Evolutionary conservation across 2,797 vertebrate genomes (phyloP), one percentile per base, ranked within the genome.

Genomic region (Botia kubotai): DNA sequence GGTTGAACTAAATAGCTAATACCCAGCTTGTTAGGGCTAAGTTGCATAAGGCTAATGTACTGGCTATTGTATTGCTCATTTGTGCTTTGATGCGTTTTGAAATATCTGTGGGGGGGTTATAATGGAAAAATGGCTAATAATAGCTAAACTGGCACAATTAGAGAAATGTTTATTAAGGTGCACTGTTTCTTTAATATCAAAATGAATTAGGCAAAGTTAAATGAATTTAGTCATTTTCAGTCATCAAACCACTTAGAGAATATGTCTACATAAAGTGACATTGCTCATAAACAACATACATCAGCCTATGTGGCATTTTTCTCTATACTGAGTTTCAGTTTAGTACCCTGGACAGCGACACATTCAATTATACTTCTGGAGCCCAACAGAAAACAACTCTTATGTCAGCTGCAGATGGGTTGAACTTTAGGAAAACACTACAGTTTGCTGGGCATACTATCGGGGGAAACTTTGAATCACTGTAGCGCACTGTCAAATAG

Each of bases 291-390:
- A 23, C 3, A 66, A 39, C 16, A 6, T 11, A 65, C 26, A 65
- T 55, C 50, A 26, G 48, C 10, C 8, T 63, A 10, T 66, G 19
- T n/a, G 3, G 12, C 6, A 46, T 26, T 19, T 3, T 73, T 6
- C 26, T 19, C 62, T 46, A 58, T 58, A 68, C 36, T 43, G 69
- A 55, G 10, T 72, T 63, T 14, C 8, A 57, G 11, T 80, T 66
- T 48, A 43, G 19, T n/a, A 29, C 36, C 71, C 19, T 29, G 17
- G 70, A 74, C 60, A 80, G 71, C 33, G 57, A 46, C 62, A 80
- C 17, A 7, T 26, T 53, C 29, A 65, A 23, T 63, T 79, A 53
- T 17, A 79, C 68, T n/a, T 53, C 43, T 63, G 48, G 1, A 65
- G 46, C 58, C 53, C 26, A 50, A 71, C 46, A 39, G 12, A 55